These are phyloP conservation scores for Clavelina lepadiformis DNA, from an alignment of 23 tunicate species.

Conservation along the genomic window DNA sequence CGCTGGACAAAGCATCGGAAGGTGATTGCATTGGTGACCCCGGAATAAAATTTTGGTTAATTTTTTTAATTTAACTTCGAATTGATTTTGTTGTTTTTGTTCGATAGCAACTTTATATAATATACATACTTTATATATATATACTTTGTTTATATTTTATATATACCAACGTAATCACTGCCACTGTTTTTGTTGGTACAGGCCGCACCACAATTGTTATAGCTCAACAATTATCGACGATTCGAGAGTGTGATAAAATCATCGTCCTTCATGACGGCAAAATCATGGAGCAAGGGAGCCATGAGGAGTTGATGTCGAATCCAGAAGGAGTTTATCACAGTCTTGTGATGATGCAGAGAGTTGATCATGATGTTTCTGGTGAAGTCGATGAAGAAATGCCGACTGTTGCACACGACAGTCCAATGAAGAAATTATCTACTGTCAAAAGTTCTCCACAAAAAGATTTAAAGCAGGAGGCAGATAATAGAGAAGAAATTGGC, in stretches of 20 bases:
- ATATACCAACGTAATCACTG: neutral
- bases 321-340: conserved; percentile 89
- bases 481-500: too few relatives aligned
- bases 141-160: too few relatives aligned
- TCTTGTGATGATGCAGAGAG: conserved; percentile 67
- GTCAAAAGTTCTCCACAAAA: too few relatives aligned
- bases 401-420: too few relatives aligned
- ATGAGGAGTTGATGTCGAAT: conserved; percentile 52
- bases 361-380: neutral
- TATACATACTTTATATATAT: neutral
- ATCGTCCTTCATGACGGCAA: conserved; percentile 73
- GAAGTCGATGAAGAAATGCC: too few relatives aligned
- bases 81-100: neutral
- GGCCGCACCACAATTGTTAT: conserved; percentile 94
- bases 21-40: too few relatives aligned
- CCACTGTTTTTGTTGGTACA: conserved; percentile 2
- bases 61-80: too few relatives aligned
- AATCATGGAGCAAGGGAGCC: conserved; percentile 79
- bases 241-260: conserved; percentile 85
- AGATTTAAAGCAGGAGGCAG: too few relatives aligned
- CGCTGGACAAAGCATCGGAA: conserved; percentile 79
- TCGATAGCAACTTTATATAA: neutral
- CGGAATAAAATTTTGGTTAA: too few relatives aligned
- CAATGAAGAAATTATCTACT: too few relatives aligned
- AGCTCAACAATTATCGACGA: conserved; percentile 93